Evolutionary conservation across 2,888 invertebrate species (phyloP), one percentile per base, ranked within the genome.

Genomic region (Oithona nana): DNA sequence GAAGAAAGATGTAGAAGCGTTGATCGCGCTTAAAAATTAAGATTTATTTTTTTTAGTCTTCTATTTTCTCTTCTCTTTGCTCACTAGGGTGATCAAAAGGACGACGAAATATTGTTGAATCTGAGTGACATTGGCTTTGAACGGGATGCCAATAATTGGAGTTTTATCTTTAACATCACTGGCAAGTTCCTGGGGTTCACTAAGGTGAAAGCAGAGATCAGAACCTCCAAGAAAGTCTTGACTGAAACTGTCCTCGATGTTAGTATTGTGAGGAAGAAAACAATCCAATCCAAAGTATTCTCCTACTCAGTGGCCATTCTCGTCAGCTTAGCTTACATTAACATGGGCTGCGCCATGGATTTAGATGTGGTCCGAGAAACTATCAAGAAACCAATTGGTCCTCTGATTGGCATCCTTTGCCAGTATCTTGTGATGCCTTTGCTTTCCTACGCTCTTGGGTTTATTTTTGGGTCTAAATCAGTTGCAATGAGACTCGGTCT

Each of bases 261-360:
- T 1, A 77, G 77, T 0, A 80, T 85, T 2, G 73, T 79, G 63
- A 24, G 59, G 11, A 13, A 49, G 49, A 39, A 39, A 2, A 59
- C 59, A 13, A 28, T 59, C 48, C 48, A 39, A 28, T 59, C 59
- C 73, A 78, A 75, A 13, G 73, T 86, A 3, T 90, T 90, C 70
- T 81, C 82, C 0, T 78, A 76, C 51, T 84, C 85, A 64, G 85
- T 90, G 3, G 83, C 83, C 1, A 74, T 81, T 55, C 77, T 90
- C 57, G 83, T 86, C 50, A 83, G 85, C 0, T 75, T 90, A 57
- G 81, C 89, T 68, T 90, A 88, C 70, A 83, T 92, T 63, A 90
- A 90, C 75, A 90, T 90, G 74, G 90, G 92, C 0, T 88, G 89
- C 70, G 88, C 89, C 0, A 77, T 90, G 72, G 84, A 89, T 71